Percentiles rank a stretch among this genome's conserved stretches.
These are phyloP conservation scores for Leucophora obtusa DNA, from an alignment of 2,888 invertebrate species.

Conservation along the genomic window DNA sequence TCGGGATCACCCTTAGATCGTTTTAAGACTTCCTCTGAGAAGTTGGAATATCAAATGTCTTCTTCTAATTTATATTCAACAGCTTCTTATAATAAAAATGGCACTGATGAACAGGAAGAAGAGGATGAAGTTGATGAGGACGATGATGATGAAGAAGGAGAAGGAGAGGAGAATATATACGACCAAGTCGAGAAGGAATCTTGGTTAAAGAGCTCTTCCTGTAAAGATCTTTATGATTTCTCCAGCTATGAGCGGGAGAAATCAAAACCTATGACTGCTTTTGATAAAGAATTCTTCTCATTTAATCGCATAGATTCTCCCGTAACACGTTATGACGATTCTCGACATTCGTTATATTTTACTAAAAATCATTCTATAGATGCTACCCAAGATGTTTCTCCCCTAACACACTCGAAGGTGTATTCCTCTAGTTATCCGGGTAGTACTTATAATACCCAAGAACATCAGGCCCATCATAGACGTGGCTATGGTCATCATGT, in stretches of 20 bases:
- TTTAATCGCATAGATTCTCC: constrained; percentile 83
- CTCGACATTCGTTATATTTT: constrained; percentile 82
- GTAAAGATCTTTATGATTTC: constrained; percentile 89
- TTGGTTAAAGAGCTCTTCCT: constrained; percentile 90
- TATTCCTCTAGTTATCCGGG: constrained; percentile 93
- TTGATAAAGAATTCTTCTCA: constrained; percentile 78
- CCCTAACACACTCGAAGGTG: constrained; percentile 84
- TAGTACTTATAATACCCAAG: constrained; percentile 83
- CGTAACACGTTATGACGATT: constrained; percentile 86
- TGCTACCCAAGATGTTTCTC: constrained; percentile 82
- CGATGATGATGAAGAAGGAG: constrained; percentile 71
- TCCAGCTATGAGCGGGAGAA: constrained; percentile 82
- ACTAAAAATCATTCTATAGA: constrained; percentile 83
- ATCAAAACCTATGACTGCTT: constrained; percentile 78
- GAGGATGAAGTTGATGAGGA: constrained; percentile 71
- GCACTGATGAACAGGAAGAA: constrained; percentile 64
- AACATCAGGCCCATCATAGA: constrained; percentile 71
- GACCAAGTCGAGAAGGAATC: constrained; percentile 77
- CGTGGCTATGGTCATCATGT: constrained; percentile 81
- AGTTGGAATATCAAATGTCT: constrained; percentile 82
- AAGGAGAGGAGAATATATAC: constrained; percentile 73
- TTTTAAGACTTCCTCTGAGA: constrained; percentile 75
- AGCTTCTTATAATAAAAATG: constrained; percentile 71
- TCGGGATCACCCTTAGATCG: constrained; percentile 70
- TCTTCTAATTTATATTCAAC: constrained; percentile 81